Evolutionary conservation across 1,140 invertebrate genomes (phyloP).

Genomic region (Uloborus diversus): DNA sequence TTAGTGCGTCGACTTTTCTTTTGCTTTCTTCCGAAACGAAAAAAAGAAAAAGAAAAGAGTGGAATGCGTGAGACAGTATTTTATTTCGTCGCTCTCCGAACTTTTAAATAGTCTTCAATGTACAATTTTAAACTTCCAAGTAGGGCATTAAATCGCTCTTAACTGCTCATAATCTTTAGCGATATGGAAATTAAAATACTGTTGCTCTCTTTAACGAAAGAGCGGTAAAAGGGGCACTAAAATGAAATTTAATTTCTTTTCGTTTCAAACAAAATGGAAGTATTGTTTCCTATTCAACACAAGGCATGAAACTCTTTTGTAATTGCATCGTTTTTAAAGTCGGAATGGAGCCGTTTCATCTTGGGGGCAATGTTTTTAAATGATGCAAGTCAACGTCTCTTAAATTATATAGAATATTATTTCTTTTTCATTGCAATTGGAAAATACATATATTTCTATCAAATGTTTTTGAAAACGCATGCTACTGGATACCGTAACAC

Average conservation of each 20-base stretch:
- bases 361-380: no score
- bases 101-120: constrained; percentile 49
- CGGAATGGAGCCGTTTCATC: neutral
- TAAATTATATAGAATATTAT: no score
- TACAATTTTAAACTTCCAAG: constrained; percentile 51
- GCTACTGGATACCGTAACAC: no score
- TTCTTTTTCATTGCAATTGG: no score
- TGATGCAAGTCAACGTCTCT: no score
- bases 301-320: no score
- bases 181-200: constrained; percentile 46
- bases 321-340: neutral
- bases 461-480: no score
- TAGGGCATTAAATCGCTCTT: constrained; percentile 47
- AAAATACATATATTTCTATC: no score
- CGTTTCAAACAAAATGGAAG: no score
- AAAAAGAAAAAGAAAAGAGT: neutral
- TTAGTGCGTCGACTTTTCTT: constrained; percentile 10
- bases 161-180: constrained; percentile 52
- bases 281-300: no score
- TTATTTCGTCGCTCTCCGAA: constrained; percentile 41
- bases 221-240: no score
- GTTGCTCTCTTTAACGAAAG: no score
- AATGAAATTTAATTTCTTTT: constrained; percentile 23
- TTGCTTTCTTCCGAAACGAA: neutral
- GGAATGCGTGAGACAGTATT: constrained; percentile 13